Evolutionary conservation across 2,888 invertebrate species (phyloP).

Genomic region (Zonitis immaculata): DNA sequence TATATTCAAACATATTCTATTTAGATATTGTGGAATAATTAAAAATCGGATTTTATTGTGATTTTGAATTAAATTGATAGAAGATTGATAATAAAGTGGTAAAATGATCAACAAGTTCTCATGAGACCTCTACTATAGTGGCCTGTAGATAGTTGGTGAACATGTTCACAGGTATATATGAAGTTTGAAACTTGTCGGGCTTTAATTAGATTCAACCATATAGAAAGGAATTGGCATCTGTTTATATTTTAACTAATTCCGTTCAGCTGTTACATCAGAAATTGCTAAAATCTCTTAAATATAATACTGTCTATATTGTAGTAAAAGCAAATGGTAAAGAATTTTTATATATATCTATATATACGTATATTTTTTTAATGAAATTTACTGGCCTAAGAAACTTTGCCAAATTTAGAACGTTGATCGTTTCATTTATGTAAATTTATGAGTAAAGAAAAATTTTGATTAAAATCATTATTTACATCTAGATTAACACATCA

Average conservation of each 20-base stretch:
- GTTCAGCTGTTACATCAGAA: conserved; percentile 2
- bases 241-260: conserved; percentile 2
- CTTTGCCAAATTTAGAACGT: conserved; percentile 3
- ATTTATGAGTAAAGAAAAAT: conserved; percentile 6
- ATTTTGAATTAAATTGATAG: background rate
- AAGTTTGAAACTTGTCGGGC: background rate
- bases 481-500: background rate
- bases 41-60: too few species aligned
- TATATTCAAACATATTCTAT: background rate
- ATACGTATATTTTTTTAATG: background rate
- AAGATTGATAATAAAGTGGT: conserved; percentile 3
- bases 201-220: conserved; percentile 1
- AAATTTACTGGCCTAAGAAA: conserved; percentile 1
- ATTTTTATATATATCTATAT: too few species aligned
- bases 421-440: conserved; percentile 1
- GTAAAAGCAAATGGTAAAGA: background rate
- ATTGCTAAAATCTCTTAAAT: conserved; percentile 4
- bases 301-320: background rate
- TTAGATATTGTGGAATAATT: background rate
- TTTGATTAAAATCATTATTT: conserved; percentile 8
- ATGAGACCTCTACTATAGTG: background rate
- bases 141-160: background rate
- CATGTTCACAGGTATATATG: background rate
- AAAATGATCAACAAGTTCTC: conserved; percentile 4
- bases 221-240: conserved; percentile 1